Conservation (phyloP, 2,113 vertebrate genomes). For the Morone saxatilis region DNA sequence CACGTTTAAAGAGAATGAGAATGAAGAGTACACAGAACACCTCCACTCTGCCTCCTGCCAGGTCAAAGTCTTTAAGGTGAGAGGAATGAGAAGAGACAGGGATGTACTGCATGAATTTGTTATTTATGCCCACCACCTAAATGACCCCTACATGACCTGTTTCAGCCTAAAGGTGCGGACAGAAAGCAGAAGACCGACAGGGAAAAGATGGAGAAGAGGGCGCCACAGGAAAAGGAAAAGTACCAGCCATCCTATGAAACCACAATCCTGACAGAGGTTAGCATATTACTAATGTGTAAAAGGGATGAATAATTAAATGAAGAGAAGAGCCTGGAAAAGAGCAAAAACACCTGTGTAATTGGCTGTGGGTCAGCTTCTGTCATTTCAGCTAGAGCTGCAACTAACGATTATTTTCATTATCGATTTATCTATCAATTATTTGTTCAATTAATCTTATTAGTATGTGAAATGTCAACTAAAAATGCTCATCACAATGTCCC, state of each 20-base stretch:
- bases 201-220: constrained; percentile 98
- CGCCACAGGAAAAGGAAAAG: constrained; percentile 97
- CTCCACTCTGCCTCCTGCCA: constrained; percentile 98
- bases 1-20: constrained; percentile 94
- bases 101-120: background rate
- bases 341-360: background rate
- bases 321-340: background rate
- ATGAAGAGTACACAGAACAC: constrained; percentile 95
- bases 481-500: too few relatives aligned
- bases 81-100: background rate
- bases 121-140: background rate
- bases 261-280: constrained; percentile 97
- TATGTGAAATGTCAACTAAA: background rate
- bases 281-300: background rate
- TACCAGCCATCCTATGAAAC: constrained; percentile 98
- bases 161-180: constrained; percentile 97
- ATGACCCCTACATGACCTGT: constrained; percentile 11
- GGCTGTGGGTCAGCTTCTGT: too few relatives aligned
- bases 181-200: constrained; percentile 98
- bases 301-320: background rate
- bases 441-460: background rate
- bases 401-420: background rate
- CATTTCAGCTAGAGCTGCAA: background rate
- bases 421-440: background rate
- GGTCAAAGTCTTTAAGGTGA: constrained; percentile 99